Percentiles rank a stretch among this genome's conserved stretches.
Conservation (phyloP, 2,888 invertebrate species). For the Dimorphilus gyrociliatus region DNA sequence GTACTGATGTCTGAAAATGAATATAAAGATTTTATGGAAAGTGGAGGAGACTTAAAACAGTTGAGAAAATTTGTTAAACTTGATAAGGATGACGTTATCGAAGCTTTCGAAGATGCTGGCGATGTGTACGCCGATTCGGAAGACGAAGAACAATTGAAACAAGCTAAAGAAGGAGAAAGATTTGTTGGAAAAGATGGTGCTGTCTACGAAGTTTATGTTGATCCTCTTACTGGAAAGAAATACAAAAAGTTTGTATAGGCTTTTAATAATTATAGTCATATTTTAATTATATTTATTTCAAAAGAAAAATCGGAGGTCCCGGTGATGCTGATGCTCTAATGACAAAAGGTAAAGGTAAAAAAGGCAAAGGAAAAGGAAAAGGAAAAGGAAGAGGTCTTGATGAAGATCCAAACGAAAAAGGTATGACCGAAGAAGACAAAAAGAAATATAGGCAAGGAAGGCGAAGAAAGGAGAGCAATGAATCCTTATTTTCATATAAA, state of each 20-base stretch:
- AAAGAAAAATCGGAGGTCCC: constrained; percentile 1
- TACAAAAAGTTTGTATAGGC: constrained; percentile 24
- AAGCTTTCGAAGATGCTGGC: constrained; percentile 34
- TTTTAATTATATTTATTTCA: background rate
- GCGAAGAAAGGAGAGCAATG: constrained; percentile 7
- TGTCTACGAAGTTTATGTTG: constrained; percentile 29
- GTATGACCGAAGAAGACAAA: constrained; percentile 10
- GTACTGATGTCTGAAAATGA: constrained; percentile 32
- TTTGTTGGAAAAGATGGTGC: constrained; percentile 30
- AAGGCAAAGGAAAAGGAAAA: constrained; percentile 8
- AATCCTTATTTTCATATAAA: no score
- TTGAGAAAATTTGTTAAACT: constrained; percentile 30
- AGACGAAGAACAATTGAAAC: constrained; percentile 25
- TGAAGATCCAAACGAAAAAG: constrained; percentile 9
- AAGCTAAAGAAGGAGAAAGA: no score
- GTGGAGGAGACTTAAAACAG: constrained; percentile 27
- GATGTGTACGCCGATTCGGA: constrained; percentile 26
- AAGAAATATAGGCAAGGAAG: constrained; percentile 11
- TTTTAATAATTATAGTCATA: background rate
- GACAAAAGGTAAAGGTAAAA: constrained; percentile 6
- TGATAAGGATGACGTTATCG: constrained; percentile 28
- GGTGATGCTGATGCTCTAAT: background rate
- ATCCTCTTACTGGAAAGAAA: constrained; percentile 35
- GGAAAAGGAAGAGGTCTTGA: constrained; percentile 5
- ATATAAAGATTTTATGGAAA: constrained; percentile 18